Conservation (phyloP, 1,140 invertebrate genomes). For the Drosophila navojoa region DNA sequence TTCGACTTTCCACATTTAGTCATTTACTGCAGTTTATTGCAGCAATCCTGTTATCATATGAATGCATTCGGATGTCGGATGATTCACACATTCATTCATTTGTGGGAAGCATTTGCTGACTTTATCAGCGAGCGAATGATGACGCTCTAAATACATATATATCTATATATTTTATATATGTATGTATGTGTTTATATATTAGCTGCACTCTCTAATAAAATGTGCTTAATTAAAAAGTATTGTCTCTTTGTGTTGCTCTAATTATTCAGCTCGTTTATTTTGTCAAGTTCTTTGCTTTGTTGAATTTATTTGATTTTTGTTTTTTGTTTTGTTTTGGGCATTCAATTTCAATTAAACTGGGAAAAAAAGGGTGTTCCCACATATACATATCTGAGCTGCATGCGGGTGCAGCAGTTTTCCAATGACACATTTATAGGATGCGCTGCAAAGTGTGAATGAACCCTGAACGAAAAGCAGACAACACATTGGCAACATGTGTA, state of each 20-base stretch:
- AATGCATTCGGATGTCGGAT: not conserved
- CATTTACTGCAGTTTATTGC: slow-evolving; percentile 6
- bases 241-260: slow-evolving; percentile 14
- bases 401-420: slow-evolving; percentile 36
- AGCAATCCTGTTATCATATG: not conserved
- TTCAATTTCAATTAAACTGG: slow-evolving; percentile 45
- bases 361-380: slow-evolving; percentile 8
- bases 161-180: too few relatives aligned
- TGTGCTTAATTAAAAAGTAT: slow-evolving; percentile 13
- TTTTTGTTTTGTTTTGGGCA: slow-evolving; percentile 21
- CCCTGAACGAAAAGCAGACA: slow-evolving; percentile 4
- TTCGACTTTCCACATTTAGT: slow-evolving; percentile 9
- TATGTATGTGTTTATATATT: too few relatives aligned
- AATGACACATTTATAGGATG: slow-evolving; percentile 43
- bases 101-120: slow-evolving; percentile 25
- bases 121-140: slow-evolving; percentile 33
- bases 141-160: not conserved
- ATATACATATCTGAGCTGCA: not conserved
- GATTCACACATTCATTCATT: slow-evolving; percentile 2
- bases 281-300: slow-evolving; percentile 34
- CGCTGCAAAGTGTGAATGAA: slow-evolving; percentile 21
- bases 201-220: not conserved
- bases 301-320: slow-evolving; percentile 29
- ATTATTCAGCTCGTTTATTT: slow-evolving; percentile 42
- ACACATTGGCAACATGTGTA: slow-evolving; percentile 31